Conservation (phyloP, 1,140 invertebrate genomes). For the Drosophila oshimai region DNA sequence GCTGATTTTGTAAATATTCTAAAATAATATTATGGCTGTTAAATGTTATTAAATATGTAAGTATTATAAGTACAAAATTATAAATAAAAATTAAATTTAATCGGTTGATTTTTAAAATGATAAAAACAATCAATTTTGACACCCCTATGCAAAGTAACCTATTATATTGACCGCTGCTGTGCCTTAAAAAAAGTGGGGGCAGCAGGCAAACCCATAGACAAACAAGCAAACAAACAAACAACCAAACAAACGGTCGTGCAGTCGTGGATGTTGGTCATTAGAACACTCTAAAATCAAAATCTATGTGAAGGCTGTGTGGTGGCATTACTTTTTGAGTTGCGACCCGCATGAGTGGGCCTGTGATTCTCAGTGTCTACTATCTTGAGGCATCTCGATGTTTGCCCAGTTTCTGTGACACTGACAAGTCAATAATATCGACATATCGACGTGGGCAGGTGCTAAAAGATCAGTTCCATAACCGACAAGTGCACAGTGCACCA, state of each 20-base stretch:
- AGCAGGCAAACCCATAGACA: slow-evolving; percentile 4
- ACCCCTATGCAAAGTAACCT: neutral
- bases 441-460: slow-evolving; percentile 18
- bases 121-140: too few relatives aligned
- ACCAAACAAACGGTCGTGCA: slow-evolving; percentile 15
- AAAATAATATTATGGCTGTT: too few relatives aligned
- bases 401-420: slow-evolving; percentile 13
- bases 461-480: slow-evolving; percentile 13
- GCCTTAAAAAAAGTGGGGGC: neutral
- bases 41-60: too few relatives aligned
- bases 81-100: too few relatives aligned
- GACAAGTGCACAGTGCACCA: slow-evolving; percentile 29
- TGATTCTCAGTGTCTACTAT: slow-evolving; percentile 5
- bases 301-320: slow-evolving; percentile 31
- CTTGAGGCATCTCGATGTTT: neutral
- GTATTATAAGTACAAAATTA: too few relatives aligned
- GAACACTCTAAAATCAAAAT: slow-evolving; percentile 39
- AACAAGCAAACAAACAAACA: neutral
- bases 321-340: slow-evolving; percentile 41
- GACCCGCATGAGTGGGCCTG: slow-evolving; percentile 29
- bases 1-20: too few relatives aligned
- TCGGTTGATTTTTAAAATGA: too few relatives aligned
- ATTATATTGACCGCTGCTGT: slow-evolving; percentile 3
- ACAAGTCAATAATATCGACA: slow-evolving; percentile 25
- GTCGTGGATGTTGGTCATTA: slow-evolving; percentile 34